These are phyloP conservation scores for Eretmodus cyanostictus DNA, from an alignment of 2,113 vertebrate genomes.

Conservation along the genomic window DNA sequence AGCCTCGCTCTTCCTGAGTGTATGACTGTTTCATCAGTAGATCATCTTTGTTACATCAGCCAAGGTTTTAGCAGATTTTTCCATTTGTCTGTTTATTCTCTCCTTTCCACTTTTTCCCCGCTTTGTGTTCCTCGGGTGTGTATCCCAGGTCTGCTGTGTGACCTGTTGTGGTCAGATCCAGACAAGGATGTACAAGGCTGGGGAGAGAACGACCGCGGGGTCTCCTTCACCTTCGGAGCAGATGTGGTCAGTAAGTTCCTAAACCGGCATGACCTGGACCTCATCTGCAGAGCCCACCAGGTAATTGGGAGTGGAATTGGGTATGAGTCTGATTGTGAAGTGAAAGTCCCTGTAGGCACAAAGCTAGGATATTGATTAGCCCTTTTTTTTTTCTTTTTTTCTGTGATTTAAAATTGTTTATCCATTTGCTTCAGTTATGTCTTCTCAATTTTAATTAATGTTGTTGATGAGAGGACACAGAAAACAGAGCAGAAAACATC, in stretches of 20 bases:
- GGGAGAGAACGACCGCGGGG: slow-evolving; percentile 97
- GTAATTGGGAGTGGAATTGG: slow-evolving; percentile 56
- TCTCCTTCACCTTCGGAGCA: slow-evolving; percentile 97
- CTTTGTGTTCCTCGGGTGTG: neutral
- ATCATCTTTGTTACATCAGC: neutral
- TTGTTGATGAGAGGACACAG: neutral
- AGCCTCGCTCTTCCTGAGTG: neutral
- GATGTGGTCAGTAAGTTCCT: slow-evolving; percentile 99
- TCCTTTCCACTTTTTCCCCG: neutral
- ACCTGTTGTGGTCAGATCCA: slow-evolving; percentile 96
- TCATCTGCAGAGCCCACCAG: slow-evolving; percentile 99
- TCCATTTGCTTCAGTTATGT: neutral
- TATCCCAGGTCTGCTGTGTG: slow-evolving; percentile 87
- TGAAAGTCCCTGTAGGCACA: neutral
- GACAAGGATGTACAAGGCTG: slow-evolving; percentile 98
- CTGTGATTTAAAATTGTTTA: neutral
- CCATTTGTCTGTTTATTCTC: neutral
- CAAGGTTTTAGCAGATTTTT: neutral
- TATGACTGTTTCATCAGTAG: neutral
- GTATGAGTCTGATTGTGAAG: neutral
- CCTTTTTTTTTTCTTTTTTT: neutral
- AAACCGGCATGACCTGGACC: slow-evolving; percentile 97
- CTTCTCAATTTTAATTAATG: neutral
- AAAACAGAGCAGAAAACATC: neutral
- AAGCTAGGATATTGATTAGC: neutral